Evolutionary conservation across 2,888 invertebrate genomes (phyloP), one percentile per base, ranked within the genome.

Genomic region (Polydrusus pterygomalis): DNA sequence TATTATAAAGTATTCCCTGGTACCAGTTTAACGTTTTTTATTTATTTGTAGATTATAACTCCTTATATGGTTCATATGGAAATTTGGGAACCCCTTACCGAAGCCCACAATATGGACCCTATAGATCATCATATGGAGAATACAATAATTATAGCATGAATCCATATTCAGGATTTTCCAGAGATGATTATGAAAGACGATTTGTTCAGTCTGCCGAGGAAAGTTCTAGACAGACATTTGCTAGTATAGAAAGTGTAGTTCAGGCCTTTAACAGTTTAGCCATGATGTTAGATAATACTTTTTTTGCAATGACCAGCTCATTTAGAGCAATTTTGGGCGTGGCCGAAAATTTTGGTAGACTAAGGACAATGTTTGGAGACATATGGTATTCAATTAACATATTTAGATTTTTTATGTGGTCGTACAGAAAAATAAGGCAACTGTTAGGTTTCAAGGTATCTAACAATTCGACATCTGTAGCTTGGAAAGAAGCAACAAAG

Each of bases 211-310:
- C 95, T 84, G 97, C 97, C 0, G 97, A 97, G 87, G 97, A 97
- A 82, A 95, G 93, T 82, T 96, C 97, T 0, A 90, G 97, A 58
- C 95, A 95, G 71, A 96, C 99, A 8, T 99, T 99, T 87, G 95
- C 97, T 83, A 97, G 96, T 13, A 96, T 99, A 80, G 97, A 98
- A 87, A 94, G 96, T 97, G 1, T 85, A 47, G 84, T 85, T 40
- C 92, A 94, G 81, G 97, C 98, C 0, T 95, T 98, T 80, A 94
- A 95, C 17, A 97, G 98, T 67, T 92, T 99, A 2, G 96, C 97
- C 2, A 96, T 97, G 92, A 97, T 99, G 97, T 87, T 99, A 71
- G 98, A 98, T 84, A 98, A 97, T 20, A 98, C 98, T 56, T 98
- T 97, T 87, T 95, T 96, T 85, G 98, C 98, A 2, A 91, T 99